Evolutionary conservation across 2,888 invertebrate genomes (phyloP).

Genomic region (Phrixothrix hirtus): DNA sequence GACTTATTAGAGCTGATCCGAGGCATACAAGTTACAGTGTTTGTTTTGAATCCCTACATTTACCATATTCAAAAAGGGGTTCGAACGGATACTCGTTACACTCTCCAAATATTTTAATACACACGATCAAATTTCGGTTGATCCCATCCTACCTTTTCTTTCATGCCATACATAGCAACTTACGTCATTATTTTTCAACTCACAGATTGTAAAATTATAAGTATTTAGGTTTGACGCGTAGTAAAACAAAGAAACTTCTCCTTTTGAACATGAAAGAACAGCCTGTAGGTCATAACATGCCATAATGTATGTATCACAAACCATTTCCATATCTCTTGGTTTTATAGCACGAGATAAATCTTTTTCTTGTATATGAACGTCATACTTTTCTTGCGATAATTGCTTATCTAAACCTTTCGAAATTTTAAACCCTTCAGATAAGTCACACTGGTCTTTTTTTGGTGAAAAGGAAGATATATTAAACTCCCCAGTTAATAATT

Average conservation of each 20-base stretch:
- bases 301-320: no score
- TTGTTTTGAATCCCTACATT: no score
- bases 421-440: neutral
- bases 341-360: constrained; percentile 16
- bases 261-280: constrained; percentile 27
- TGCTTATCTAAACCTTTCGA: neutral
- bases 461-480: constrained; percentile 10
- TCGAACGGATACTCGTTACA: no score
- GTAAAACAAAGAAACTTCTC: no score
- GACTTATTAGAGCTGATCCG: no score
- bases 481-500: constrained; percentile 29
- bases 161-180: constrained; percentile 39
- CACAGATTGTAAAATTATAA: constrained; percentile 28
- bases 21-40: no score
- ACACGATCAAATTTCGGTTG: constrained; percentile 37
- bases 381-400: neutral
- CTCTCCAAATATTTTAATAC: constrained; percentile 26
- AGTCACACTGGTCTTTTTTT: no score
- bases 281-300: constrained; percentile 27
- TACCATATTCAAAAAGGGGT: no score
- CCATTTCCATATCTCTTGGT: constrained; percentile 18
- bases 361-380: constrained; percentile 19
- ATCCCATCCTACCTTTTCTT: constrained; percentile 33
- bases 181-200: constrained; percentile 8
- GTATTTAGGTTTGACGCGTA: no score